These are phyloP conservation scores for Xerus rutilus DNA, from an alignment of 2,797 vertebrate species.

Conservation along the genomic window DNA sequence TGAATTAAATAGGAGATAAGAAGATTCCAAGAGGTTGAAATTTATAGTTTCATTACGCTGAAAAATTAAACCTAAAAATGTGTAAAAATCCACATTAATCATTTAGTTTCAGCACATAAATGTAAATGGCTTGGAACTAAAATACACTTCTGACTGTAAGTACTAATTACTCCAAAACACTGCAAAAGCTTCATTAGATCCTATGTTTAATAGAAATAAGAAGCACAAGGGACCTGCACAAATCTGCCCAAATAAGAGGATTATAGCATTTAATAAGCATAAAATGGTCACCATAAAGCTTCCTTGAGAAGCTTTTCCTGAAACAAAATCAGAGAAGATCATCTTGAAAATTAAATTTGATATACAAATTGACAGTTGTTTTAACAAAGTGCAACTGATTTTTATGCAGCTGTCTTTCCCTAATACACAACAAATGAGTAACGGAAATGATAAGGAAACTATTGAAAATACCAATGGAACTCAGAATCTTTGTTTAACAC, in stretches of 20 bases:
- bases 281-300: slow-evolving; percentile 80
- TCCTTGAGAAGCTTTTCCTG: slow-evolving; percentile 78
- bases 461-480: not conserved
- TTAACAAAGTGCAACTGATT: slow-evolving; percentile 54
- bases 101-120: slow-evolving; percentile 87
- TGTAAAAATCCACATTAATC: slow-evolving; percentile 88
- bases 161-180: slow-evolving; percentile 84
- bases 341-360: slow-evolving; percentile 66
- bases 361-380: slow-evolving; percentile 33
- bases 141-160: slow-evolving; percentile 82
- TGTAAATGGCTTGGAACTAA: slow-evolving; percentile 87
- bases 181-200: slow-evolving; percentile 81
- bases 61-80: slow-evolving; percentile 89
- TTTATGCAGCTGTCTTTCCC: slow-evolving; percentile 28
- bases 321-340: slow-evolving; percentile 71
- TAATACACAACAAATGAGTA: not conserved
- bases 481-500: slow-evolving; percentile 2
- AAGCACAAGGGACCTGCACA: slow-evolving; percentile 70
- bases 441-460: not conserved
- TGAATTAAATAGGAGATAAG: slow-evolving; percentile 85
- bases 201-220: slow-evolving; percentile 77
- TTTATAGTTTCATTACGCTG: slow-evolving; percentile 87
- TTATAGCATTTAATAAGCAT: slow-evolving; percentile 82
- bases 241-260: slow-evolving; percentile 82
- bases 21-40: slow-evolving; percentile 82